Base-by-base conservation (phyloP, 2,797 vertebrate species). In the Poecilia velifera region DNA sequence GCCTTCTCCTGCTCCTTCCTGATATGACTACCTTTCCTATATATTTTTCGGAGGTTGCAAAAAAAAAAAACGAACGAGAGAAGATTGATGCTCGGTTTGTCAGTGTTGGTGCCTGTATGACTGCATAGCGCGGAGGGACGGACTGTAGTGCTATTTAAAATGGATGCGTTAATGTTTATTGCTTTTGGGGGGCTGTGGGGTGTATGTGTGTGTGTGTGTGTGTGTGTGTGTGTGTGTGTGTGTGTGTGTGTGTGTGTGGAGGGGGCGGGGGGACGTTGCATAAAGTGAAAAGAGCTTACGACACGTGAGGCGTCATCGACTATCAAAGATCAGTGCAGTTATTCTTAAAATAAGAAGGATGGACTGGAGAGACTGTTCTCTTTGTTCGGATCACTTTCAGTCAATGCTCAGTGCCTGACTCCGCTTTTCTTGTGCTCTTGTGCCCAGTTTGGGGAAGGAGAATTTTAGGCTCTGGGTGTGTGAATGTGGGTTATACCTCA, bases 61-160 rank as follows among this genome's bases (percentile, higher is more conserved):
- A 89, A 87, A 88, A 88, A 89, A 87, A 9, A 55, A 55, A 55
- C 3, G 78, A 83, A 79, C 47, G 73, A 86, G 90, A 86, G 91
- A 94, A 95, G 94, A 95, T 95, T 95, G 93, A 96, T 95, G 93
- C 88, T 88, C 89, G 91, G 94, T 93, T 92, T 93, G 92, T 94
- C 91, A 90, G 84, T 90, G 89, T 90, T 94, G 94, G 93, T 96
- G 94, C 94, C 94, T 95, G 92, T 92, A 87, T 94, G 95, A 95
- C 95, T 95, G 94, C 91, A 92, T 87, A 88, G 91, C 91, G 82
- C 90, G 91, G 89, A 95, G 93, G 92, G 91, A 92, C 92, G 91
- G 93, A 93, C 92, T 92, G 93, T 92, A 91, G 93, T 92, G 93
- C 93, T 95, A 92, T 95, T 96, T 95, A 92, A 94, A 96, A 95